Evolutionary conservation across 2,113 vertebrate genomes (phyloP).

Genomic region (Xiphorhynchus elegans): DNA sequence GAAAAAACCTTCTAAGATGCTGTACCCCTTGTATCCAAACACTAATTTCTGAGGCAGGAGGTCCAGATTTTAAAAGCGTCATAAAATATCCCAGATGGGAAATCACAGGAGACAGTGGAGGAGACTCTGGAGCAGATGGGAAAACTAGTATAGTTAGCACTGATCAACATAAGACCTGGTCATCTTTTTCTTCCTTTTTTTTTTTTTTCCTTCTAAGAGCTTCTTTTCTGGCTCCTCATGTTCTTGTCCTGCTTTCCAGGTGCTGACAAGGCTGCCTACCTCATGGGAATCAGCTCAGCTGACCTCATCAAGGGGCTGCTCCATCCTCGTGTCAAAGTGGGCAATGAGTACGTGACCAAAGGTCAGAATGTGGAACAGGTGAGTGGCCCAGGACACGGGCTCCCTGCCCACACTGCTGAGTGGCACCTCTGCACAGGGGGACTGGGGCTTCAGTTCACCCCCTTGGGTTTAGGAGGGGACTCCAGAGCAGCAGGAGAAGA

Average conservation of each 20-base stretch:
- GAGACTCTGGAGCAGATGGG: background rate
- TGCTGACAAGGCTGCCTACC: slow-evolving; percentile 93
- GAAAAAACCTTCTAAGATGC: background rate
- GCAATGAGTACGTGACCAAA: slow-evolving; percentile 93
- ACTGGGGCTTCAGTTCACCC: background rate
- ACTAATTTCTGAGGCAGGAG: background rate
- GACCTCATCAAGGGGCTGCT: slow-evolving; percentile 93
- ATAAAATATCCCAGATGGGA: background rate
- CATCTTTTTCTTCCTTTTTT: too few relatives aligned
- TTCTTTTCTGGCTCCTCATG: background rate
- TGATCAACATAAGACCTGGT: background rate
- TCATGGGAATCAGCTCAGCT: slow-evolving; percentile 94
- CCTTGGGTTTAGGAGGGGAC: background rate
- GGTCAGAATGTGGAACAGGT: slow-evolving; percentile 95
- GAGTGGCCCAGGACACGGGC: background rate
- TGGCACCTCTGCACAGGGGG: background rate
- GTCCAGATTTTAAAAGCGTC: background rate
- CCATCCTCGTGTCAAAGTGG: slow-evolving; percentile 93
- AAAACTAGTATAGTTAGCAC: background rate
- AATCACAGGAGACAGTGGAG: background rate
- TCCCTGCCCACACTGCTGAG: background rate
- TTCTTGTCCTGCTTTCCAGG: slow-evolving; percentile 68
- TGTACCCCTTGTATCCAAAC: background rate
- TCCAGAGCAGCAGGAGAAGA: background rate
- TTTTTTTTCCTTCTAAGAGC: background rate